These are phyloP conservation scores for Tragopan temminckii DNA, from an alignment of 2,797 vertebrate species.

Conservation along the genomic window DNA sequence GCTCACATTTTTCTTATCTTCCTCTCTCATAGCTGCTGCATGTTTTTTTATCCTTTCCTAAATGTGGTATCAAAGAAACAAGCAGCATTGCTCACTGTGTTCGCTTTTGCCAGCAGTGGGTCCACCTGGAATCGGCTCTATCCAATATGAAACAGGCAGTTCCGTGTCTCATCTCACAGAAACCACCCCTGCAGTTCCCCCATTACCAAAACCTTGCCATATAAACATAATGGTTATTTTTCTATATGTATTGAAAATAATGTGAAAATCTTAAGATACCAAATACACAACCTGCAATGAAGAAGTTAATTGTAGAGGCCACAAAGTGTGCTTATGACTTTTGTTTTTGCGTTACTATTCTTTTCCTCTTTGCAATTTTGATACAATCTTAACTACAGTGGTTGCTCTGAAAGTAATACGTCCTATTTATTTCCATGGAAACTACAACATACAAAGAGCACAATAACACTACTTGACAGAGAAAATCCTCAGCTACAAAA, in stretches of 20 bases:
- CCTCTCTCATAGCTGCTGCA: background rate
- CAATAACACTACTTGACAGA: too few species aligned
- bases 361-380: background rate
- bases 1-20: background rate
- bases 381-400: background rate
- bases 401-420: too few species aligned
- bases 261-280: background rate
- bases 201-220: background rate
- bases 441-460: too few species aligned
- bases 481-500: too few species aligned
- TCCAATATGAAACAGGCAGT: background rate
- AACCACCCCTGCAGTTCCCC: background rate
- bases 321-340: background rate
- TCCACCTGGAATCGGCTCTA: background rate
- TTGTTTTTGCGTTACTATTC: background rate
- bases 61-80: background rate
- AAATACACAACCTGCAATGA: background rate
- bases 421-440: too few species aligned
- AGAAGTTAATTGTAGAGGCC: background rate
- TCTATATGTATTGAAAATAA: background rate
- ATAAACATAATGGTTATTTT: background rate
- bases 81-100: background rate
- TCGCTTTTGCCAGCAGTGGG: background rate
- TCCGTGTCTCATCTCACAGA: background rate
- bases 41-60: background rate